Base-by-base conservation (phyloP, 2,797 vertebrate species). In the Ptychadena robeensis region DNA sequence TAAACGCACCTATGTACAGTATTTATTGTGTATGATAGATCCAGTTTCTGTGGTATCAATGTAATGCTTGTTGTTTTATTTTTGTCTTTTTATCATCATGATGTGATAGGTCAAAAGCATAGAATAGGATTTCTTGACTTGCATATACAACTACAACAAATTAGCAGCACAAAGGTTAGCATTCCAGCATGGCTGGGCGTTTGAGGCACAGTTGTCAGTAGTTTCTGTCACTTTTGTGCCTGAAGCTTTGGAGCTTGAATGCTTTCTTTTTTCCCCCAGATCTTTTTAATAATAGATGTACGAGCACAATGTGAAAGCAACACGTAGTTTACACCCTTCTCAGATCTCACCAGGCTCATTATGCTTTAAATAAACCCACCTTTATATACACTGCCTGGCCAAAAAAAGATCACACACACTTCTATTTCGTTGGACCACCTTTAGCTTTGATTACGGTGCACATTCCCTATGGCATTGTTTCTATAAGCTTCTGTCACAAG, bases 111-210 rank as follows among this genome's bases (percentile, higher is more conserved):
- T 37, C 48, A 37, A 30, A n/a, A 30, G 12, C 38, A 40, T 48
- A 7, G 8, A 28, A 25, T 30, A 32, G 4, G 38, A 22, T 37
- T 63, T 59, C 8, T 30, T 81, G 37, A 22, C 38, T 72, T 83
- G 25, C 31, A 48, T 64, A 38, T 78, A 31, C 27, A 72, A 37
- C 31, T 72, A 48, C 34, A 63, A 9, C 18, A 12, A 53, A 67
- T 83, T 79, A 72, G 35, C 82, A 73, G 27, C 25, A 79, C 57
- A 83, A 73, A 72, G 66, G n/a, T 66, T 37, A 22, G 75, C 38
- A 40, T 12, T 63, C 25, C 2, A 8, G 10, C 25, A 9, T 32
- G 11, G 34, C 53, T 18, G 15, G 44, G n/a, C 67, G 57, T 71
- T 44, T 12, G 25, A 18, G 72, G 44, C 11, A 34, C 30, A 44